Evolutionary conservation across 1,140 invertebrate genomes (phyloP), one percentile per base, ranked within the genome.

Genomic region (Grapholita molesta): DNA sequence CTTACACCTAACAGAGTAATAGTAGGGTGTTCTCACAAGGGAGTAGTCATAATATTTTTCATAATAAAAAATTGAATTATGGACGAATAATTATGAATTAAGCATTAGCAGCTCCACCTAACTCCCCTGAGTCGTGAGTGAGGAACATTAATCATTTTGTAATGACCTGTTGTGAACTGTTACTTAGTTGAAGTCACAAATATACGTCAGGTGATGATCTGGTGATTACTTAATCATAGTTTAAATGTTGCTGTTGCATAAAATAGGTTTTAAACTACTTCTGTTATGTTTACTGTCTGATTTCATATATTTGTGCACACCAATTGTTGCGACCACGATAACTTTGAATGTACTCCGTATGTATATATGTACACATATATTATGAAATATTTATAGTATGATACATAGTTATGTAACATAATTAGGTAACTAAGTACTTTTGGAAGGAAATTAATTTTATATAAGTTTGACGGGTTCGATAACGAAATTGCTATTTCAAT

Each of bases 111-210:
- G 66, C 73, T 72, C 72, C 79, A 78, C 78, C 73, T 78, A 73
- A 68, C 64, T 72, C 75, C 78, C 77, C 72, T 69, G 73, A 68
- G 75, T 53, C 48, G 55, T 61, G 66, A 30, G 42, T 33, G 15
- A 52, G 53, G 33, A 57, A 68, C 72, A 82, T 82, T 82, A 82
- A 82, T 82, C 80, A 82, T 77, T 70, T 64, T 48, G 65, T 80
- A 80, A 82, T 75, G 78, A 82, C 64, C 70, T 74, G 73, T 73
- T 74, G 70, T 69, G 70, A 71, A 67, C 28, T 48, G 18, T 48
- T 48, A 48, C 42, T 72, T 72, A 77, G 32, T 65, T 61, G 55
- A 61, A 61, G 55, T 61, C 64, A 35, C 70, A 67, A 69, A 33
- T 53, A 67, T 61, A 67, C 35, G 64, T 53, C 61, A 69, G 69